A percentile compares a stretch with the other conserved stretches of the same genome.
These are phyloP conservation scores for Melanotaenia maccullochi DNA, from an alignment of 2,797 vertebrate genomes.

Conservation along the genomic window DNA sequence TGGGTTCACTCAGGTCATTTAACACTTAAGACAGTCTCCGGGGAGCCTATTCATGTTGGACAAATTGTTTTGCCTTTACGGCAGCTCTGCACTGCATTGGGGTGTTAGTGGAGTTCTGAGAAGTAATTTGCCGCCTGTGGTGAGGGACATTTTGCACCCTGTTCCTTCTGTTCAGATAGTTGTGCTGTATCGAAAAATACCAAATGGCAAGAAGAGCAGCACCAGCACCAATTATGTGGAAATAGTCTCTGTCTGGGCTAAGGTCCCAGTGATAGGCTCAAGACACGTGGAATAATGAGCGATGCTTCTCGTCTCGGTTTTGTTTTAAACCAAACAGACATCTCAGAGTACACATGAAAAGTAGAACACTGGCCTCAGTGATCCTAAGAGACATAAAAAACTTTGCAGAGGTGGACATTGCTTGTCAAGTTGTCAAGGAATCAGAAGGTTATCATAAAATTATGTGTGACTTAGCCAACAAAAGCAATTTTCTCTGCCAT, in stretches of 20 bases:
- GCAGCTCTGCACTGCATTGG: conserved; percentile 66
- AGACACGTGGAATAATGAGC: conserved; percentile 63
- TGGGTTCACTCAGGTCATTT: conserved; percentile 82
- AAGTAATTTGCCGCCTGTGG: conserved; percentile 81
- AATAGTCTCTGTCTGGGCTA: conserved; percentile 55
- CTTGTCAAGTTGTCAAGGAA: conserved; percentile 46
- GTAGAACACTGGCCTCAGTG: conserved; percentile 50
- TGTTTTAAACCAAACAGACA: conserved; percentile 39
- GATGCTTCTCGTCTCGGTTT: conserved; percentile 15
- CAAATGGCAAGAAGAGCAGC: conserved; percentile 65
- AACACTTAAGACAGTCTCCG: conserved; percentile 82
- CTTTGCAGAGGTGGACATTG: conserved; percentile 48
- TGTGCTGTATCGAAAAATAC: conserved; percentile 61
- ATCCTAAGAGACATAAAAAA: conserved; percentile 47
- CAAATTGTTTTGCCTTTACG: conserved; percentile 83
- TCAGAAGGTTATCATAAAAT: conserved; percentile 39
- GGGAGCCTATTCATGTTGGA: conserved; percentile 80
- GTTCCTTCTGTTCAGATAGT: conserved; percentile 59
- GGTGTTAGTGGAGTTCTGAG: conserved; percentile 73
- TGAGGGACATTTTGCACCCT: conserved; percentile 73
- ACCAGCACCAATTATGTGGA: conserved; percentile 75
- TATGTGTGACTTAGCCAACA: conserved; percentile 11
- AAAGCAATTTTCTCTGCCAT: conserved; percentile 50
- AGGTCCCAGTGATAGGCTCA: conserved; percentile 49
- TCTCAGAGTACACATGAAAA: conserved; percentile 43